Base-by-base conservation (phyloP, 1,140 invertebrate species). In the Neodiprion lecontei region DNA sequence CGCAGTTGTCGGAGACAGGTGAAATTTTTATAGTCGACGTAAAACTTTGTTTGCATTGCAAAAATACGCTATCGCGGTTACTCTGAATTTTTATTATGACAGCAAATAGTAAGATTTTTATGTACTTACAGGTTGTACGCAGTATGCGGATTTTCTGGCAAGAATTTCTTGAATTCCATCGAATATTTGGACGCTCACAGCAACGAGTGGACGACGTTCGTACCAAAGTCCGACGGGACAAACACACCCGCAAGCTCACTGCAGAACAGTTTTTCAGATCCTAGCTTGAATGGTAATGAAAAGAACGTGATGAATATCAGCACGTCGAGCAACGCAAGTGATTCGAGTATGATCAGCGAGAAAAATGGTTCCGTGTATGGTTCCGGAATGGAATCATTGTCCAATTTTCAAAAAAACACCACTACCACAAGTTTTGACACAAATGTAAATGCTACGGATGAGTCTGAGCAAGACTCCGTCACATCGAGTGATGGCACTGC, bases 121-220 rank as follows among this genome's bases (percentile, higher is more conserved):
- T 65, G 12, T 53, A 69, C 23, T 77, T 79, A 11, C 49, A 82
- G 82, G 78, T 85, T 95, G n/a, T 96, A 94, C 87, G 94, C 94
- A 40, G 93, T 95, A 65, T 95, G 95, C 17, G 95, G 94, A 72
- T 96, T 93, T 86, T 93, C 93, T 80, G 94, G 94, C 88, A 95
- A 94, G 88, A 90, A 90, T 74, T 96, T 96, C 88, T 88, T 96
- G 28, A 94, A 94, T 80, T 95, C 93, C n/a, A 92, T 96, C 70
- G 95, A 96, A 89, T 95, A 92, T 79, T 85, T 96, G 72, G 93
- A 94, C 79, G 86, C 88, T 53, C 90, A 91, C 50, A 91, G 91
- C 69, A 92, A 93, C 79, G 93, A 94, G 81, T 95, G 94, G 94
- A 95, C 93, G 14, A 91, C 91, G 23, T 93, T 94, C 79, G 87